Conservation (phyloP, 2,797 vertebrate species). For the Silurus lanzhouensis region DNA sequence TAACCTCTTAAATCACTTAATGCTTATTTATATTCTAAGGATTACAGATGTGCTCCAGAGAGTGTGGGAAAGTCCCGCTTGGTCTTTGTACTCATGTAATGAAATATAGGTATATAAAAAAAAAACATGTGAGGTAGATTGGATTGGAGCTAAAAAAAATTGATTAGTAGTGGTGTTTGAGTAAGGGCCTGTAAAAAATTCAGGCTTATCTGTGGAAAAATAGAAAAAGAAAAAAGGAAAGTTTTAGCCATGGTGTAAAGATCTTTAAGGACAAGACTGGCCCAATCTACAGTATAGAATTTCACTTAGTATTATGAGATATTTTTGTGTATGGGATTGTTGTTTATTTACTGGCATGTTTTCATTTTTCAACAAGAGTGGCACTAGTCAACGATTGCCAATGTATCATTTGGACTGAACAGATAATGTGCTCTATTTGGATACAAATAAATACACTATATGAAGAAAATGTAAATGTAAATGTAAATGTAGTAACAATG, state of each 20-base stretch:
- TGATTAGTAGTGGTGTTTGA: background rate
- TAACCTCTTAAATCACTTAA: constrained; percentile 3
- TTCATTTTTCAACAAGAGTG: background rate
- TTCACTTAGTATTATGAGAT: background rate
- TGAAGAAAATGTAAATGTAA: background rate
- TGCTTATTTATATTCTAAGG: constrained; percentile 5
- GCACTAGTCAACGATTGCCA: background rate
- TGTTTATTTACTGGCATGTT: background rate
- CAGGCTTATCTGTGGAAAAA: background rate
- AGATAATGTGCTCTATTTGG: background rate
- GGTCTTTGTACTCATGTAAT: constrained; percentile 19
- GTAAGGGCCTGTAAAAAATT: background rate
- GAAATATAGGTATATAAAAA: background rate
- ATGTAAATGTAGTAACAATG: background rate
- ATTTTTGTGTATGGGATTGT: background rate
- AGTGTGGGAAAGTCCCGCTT: constrained; percentile 7
- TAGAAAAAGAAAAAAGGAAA: background rate
- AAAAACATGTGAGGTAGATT: background rate
- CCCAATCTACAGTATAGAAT: background rate
- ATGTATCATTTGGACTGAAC: background rate
- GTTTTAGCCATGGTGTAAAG: background rate
- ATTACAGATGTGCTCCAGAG: constrained; percentile 4
- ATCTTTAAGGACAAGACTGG: background rate
- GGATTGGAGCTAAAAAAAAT: background rate
- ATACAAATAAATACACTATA: too few relatives aligned